Base-by-base conservation (phyloP, 2,888 invertebrate genomes). In the Dilophus febrilis region DNA sequence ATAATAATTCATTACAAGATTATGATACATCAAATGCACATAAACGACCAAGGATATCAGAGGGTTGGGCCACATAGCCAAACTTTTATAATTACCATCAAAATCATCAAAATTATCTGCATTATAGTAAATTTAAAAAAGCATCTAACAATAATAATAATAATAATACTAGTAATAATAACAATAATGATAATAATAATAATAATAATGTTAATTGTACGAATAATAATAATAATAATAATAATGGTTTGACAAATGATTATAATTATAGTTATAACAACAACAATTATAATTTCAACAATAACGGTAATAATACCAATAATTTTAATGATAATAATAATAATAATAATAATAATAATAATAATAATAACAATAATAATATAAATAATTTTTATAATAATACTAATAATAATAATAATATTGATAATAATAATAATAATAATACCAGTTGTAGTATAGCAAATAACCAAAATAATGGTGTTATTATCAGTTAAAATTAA, bases 61-160 rank as follows among this genome's bases (percentile, higher is more conserved):
- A 91, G 59, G 81, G 82, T 45, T 92, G 92, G 91, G 77, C 82
- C 63, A 83, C 86, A 77, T 86, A 85, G 83, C 74, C 59, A 49
- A 38, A 33, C 26, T 22, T 38, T 29, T 37, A 26, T 28, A 37
- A 29, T 26, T 37, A 37, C 29, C 11, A 29, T 29, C 22, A 22
- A 22, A n/a, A n/a, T n/a, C n/a, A n/a, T n/a, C 37, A 37, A 37
- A 37, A 29, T 17, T 36, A 36, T 36, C 13, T 34, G n/a, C 6
- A 16, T 18, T 35, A 26, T 37, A n/a, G n/a, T n/a, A 18, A 16
- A 29, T 14, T 5, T 14, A 30, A 30, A n/a, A 14, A 30, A 30
- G 45, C 44, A 28, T 42, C 45, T 44, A 45, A 13, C 44, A 45
- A 11, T 44, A 46, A 12, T 44, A 42, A 5, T 45, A 43, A 14